Evolutionary conservation across 2,888 invertebrate species (phyloP).

Genomic region (Eubasilissa splendida): DNA sequence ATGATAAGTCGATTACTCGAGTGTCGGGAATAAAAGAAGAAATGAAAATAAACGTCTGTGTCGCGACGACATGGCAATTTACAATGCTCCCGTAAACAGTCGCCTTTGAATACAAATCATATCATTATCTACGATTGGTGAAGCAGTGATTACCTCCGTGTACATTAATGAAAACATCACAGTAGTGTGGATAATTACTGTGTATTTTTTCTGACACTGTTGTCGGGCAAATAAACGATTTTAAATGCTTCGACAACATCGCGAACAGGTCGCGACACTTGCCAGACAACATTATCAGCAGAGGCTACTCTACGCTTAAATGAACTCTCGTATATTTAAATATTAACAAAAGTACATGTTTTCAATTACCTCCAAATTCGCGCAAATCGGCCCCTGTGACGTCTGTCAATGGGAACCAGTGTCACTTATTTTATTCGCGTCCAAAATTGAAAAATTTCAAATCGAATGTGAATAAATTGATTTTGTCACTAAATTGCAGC

Average conservation of each 20-base stretch:
- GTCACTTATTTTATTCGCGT: too few species aligned
- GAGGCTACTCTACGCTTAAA: neutral
- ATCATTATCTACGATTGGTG: slow-evolving; percentile 30
- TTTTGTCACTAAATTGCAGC: slow-evolving; percentile 6
- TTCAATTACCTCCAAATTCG: slow-evolving; percentile 2
- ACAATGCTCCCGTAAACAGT: too few species aligned
- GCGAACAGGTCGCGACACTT: neutral
- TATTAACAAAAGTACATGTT: neutral
- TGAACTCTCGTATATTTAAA: neutral
- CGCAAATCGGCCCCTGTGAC: neutral
- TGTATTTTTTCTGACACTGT: neutral
- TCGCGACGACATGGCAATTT: too few species aligned
- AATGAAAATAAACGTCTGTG: too few species aligned
- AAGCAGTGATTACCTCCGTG: slow-evolving; percentile 22
- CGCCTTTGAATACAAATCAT: too few species aligned
- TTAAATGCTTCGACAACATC: neutral
- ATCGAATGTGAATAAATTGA: neutral
- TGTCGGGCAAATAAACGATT: neutral
- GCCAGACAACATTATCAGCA: neutral
- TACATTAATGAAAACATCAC: slow-evolving; percentile 7
- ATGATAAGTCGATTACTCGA: too few species aligned
- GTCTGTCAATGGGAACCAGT: neutral
- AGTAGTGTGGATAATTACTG: neutral
- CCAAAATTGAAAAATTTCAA: neutral
- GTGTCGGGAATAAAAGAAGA: too few species aligned